Evolutionary conservation across 1,140 invertebrate species (phyloP).

Genomic region (Temnothorax longispinosus): DNA sequence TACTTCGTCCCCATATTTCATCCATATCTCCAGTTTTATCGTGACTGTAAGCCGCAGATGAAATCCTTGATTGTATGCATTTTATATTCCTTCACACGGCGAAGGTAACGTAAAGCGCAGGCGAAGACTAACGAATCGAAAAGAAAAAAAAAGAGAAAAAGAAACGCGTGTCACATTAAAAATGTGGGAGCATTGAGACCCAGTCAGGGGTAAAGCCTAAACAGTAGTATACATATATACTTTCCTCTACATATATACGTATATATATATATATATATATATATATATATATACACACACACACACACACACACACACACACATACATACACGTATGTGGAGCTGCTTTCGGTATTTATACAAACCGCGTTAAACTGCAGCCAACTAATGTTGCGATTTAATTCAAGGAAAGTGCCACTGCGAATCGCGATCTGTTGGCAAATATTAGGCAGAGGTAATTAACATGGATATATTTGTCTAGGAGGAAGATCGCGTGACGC

Average conservation of each 20-base stretch:
- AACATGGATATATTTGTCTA: constrained; percentile 60
- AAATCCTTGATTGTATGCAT: not conserved
- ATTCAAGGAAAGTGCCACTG: constrained; percentile 40
- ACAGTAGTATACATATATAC: too few relatives aligned
- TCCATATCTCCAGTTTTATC: not conserved
- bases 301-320: not conserved
- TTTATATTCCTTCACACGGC: constrained; percentile 15
- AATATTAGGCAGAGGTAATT: constrained; percentile 61
- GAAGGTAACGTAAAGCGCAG: not conserved
- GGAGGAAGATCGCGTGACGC: constrained; percentile 35
- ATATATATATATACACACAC: not conserved
- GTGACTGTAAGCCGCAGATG: not conserved
- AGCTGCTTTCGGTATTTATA: not conserved
- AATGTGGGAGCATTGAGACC: not conserved
- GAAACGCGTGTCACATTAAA: not conserved
- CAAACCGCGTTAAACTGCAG: constrained; percentile 32
- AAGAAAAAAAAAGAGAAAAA: not conserved
- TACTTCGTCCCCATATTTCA: constrained; percentile 17
- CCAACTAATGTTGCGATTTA: constrained; percentile 54
- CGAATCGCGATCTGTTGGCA: constrained; percentile 53
- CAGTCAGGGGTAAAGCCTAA: not conserved
- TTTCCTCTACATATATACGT: too few relatives aligned
- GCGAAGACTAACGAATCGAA: not conserved
- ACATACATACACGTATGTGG: not conserved
- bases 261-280: too few relatives aligned